Base-by-base conservation (phyloP, 1,140 invertebrate species). In the Drosophila subpulchrella region DNA sequence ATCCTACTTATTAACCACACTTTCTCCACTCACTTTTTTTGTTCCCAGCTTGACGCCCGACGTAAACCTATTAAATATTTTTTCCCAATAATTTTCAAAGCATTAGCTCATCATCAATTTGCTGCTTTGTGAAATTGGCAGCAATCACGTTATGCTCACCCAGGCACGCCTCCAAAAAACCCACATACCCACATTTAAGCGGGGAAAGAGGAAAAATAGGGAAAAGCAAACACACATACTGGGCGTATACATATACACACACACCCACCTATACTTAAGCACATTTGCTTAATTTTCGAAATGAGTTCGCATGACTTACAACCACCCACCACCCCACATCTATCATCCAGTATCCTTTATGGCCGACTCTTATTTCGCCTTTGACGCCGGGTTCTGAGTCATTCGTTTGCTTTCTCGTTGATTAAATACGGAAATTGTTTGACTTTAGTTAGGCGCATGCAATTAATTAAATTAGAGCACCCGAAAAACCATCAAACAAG, bases 381-480 rank as follows among this genome's bases (percentile, higher is more conserved):
- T 72, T 53, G 55, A 48, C 46, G 47, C 27, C 44, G 75, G 34
- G 46, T 71, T 74, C 60, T 80, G 76, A 89, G 55, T 84, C 80
- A 78, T 81, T 72, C 66, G 68, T 78, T 84, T 89, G 65, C 76
- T 77, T 89, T 88, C 65, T 65, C 76, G 61, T 80, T 89, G 84
- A 84, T 84, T 89, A 89, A 89, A 84, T 89, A 80, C 74, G 65
- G 71, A 84, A 89, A 84, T 78, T 81, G 80, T 80, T 89, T 81
- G 77, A 65, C 81, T 84, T 83, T 66, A 75, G 75, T 86, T 81
- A 77, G 80, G 51, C 77, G 73, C 76, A 84, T 78, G 68, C 80
- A 78, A 89, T 89, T 89, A 89, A 89, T 81, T 81, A 78, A 88
- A 88, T 89, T 89, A 89, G 76, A 58, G 46, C 59, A 54, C 61